phyloP scores from a whole-genome alignment of 2,797 vertebrate species.

The Fistularia commersonii region DNA sequence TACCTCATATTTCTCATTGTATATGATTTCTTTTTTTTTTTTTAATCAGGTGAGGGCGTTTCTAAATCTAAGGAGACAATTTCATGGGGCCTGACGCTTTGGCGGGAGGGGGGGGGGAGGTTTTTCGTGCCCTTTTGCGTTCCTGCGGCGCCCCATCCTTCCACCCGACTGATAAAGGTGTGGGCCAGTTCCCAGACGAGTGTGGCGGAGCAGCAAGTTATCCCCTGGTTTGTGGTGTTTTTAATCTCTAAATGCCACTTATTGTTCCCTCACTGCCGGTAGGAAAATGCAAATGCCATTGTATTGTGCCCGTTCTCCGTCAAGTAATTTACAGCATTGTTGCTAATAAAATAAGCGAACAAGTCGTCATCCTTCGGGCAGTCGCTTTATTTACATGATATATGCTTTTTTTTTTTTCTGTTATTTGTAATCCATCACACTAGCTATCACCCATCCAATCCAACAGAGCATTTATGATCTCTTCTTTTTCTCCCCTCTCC shows the following conservation, averaged over 20 bases:
- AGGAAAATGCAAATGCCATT: slow-evolving; percentile 37
- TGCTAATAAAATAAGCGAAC: slow-evolving; percentile 22
- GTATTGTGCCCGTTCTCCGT: slow-evolving; percentile 23
- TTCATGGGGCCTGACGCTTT: slow-evolving; percentile 29
- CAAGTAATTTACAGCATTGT: slow-evolving; percentile 15
- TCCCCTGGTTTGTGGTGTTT: slow-evolving; percentile 65
- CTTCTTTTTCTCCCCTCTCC: slow-evolving; percentile 26
- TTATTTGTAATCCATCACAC: slow-evolving; percentile 48
- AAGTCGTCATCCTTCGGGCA: slow-evolving; percentile 22
- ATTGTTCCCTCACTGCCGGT: slow-evolving; percentile 31
- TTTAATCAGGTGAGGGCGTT: slow-evolving; percentile 54
- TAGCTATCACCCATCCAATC: slow-evolving; percentile 8
- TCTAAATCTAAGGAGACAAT: slow-evolving; percentile 40
- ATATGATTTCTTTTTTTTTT: slow-evolving; percentile 32
- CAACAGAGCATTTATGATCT: slow-evolving; percentile 29
- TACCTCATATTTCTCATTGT: slow-evolving; percentile 35
- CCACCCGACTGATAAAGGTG: slow-evolving; percentile 59
- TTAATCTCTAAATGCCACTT: slow-evolving; percentile 66
- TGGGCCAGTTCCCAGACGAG: slow-evolving; percentile 57
- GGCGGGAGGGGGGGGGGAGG: slow-evolving; percentile 21
- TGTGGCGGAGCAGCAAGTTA: slow-evolving; percentile 53
- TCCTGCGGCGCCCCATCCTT: slow-evolving; percentile 26
- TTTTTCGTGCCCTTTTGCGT: slow-evolving; percentile 41
- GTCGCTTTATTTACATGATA: slow-evolving; percentile 37
- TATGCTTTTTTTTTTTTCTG: slow-evolving; percentile 21